These are phyloP conservation scores for Muntiacus muntjak DNA, from an alignment of 2,113 vertebrate genomes.

Conservation along the genomic window DNA sequence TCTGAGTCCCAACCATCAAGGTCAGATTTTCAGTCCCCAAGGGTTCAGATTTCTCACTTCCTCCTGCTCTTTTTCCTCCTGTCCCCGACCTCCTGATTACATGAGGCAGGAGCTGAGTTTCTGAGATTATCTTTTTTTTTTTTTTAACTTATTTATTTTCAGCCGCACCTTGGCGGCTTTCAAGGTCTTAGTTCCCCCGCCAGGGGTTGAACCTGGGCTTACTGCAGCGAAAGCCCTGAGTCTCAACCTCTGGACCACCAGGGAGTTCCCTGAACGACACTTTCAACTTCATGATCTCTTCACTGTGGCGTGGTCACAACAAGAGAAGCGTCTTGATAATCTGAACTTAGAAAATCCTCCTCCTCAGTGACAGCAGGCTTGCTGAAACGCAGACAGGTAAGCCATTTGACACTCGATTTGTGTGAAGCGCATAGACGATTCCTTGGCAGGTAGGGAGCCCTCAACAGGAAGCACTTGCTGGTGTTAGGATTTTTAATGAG, in stretches of 20 bases:
- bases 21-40: too few relatives aligned
- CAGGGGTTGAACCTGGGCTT: background rate
- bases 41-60: background rate
- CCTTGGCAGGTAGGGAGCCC: rapidly evolving
- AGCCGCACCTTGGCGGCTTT: background rate
- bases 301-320: rapidly evolving
- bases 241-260: background rate
- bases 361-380: background rate
- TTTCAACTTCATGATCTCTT: rapidly evolving
- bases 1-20: background rate
- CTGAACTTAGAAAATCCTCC: background rate
- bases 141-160: background rate
- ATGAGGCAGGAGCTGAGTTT: background rate
- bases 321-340: background rate
- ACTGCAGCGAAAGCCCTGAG: background rate
- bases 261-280: background rate
- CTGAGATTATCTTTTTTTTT: background rate
- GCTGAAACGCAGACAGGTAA: background rate
- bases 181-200: background rate
- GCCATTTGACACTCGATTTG: too few relatives aligned
- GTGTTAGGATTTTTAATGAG: rapidly evolving
- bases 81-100: too few relatives aligned
- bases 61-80: background rate
- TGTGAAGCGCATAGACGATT: rapidly evolving
- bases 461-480: rapidly evolving